Conservation (phyloP, 1,140 invertebrate species). For the Zaprionus davidi region DNA sequence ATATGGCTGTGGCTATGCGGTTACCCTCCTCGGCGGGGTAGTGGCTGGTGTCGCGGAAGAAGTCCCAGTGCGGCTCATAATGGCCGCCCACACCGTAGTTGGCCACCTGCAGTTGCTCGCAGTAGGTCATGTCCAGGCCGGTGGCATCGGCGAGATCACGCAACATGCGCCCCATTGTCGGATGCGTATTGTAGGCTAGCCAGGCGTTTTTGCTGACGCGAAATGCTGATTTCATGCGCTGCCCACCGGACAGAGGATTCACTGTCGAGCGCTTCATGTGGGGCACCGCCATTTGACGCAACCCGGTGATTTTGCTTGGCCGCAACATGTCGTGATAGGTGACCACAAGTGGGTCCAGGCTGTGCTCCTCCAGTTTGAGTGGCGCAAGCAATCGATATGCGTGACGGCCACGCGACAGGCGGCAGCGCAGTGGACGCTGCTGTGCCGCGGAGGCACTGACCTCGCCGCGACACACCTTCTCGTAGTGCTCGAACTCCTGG, state of each 20-base stretch:
- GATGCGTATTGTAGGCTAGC: constrained; percentile 93
- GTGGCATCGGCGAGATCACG: constrained; percentile 91
- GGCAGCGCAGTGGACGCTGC: constrained; percentile 86
- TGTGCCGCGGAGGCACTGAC: constrained; percentile 73
- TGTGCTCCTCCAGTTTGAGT: constrained; percentile 95
- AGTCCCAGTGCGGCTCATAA: constrained; percentile 90
- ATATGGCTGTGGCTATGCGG: constrained; percentile 80
- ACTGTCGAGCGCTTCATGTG: constrained; percentile 92
- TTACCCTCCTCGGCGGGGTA: constrained; percentile 90
- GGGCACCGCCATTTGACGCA: constrained; percentile 94
- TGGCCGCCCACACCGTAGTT: constrained; percentile 91
- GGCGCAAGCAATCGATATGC: constrained; percentile 92
- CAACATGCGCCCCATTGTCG: constrained; percentile 90
- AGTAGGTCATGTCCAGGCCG: constrained; percentile 92
- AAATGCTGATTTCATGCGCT: constrained; percentile 88
- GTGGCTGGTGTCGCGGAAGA: constrained; percentile 63
- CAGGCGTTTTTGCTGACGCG: constrained; percentile 99
- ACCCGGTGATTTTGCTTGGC: constrained; percentile 93
- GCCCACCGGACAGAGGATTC: constrained; percentile 89
- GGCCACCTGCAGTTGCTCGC: constrained; percentile 88
- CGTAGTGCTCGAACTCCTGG: constrained; percentile 87
- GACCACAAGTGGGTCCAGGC: constrained; percentile 92
- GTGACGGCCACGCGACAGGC: constrained; percentile 89
- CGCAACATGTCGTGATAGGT: constrained; percentile 95
- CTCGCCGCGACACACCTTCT: constrained; percentile 94